phyloP scores from a whole-genome alignment of 2,797 vertebrate genomes.

The Sebastes taczanowskii region DNA sequence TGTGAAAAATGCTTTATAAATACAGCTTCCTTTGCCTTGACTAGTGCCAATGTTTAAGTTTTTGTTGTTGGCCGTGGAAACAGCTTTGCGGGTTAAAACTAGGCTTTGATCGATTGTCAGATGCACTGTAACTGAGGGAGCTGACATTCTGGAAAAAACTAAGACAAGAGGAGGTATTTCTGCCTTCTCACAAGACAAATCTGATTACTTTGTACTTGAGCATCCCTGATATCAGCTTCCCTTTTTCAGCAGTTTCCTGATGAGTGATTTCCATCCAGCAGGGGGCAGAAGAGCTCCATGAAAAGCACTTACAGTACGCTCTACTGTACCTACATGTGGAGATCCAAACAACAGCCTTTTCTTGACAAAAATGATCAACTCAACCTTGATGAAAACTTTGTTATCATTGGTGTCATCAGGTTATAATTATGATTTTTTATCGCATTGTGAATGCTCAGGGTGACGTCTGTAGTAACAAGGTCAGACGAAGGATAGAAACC shows the following conservation, averaged over 20 bases:
- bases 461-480: not conserved
- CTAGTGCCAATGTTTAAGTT: not conserved
- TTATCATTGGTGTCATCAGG: not conserved
- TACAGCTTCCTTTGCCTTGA: not conserved
- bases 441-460: not conserved
- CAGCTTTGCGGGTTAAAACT: not conserved
- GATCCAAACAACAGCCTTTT: not conserved
- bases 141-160: not conserved
- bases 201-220: not conserved
- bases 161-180: not conserved
- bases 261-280: slow-evolving; percentile 48
- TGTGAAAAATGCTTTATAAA: not conserved
- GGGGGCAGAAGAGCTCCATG: slow-evolving; percentile 68
- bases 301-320: not conserved
- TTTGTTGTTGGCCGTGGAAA: not conserved
- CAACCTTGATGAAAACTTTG: slow-evolving; percentile 18
- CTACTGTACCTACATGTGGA: not conserved
- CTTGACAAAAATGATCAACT: not conserved
- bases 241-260: not conserved
- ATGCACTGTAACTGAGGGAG: not conserved
- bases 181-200: not conserved
- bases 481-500: not conserved
- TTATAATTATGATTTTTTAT: not conserved
- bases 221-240: not conserved
- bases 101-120: not conserved